Base-by-base conservation (phyloP, 2,797 vertebrate genomes). In the Gymnocypris eckloni region DNA sequence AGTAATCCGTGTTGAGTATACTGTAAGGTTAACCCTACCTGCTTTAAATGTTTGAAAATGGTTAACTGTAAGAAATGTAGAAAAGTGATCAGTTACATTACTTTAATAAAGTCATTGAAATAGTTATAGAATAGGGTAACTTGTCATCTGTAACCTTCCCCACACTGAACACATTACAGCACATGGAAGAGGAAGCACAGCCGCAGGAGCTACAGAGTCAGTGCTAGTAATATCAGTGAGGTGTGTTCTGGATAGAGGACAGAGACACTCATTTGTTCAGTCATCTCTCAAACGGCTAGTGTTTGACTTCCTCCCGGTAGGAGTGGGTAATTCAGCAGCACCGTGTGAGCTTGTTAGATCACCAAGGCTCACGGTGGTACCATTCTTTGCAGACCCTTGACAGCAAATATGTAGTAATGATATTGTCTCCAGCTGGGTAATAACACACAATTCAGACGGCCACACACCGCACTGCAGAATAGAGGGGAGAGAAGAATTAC, bases 381-480 rank as follows among this genome's bases (percentile, higher is more conserved):
- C 93, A 94, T 96, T 96, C 95, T 95, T 96, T 95, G 94, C 94
- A 96, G 95, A 95, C 95, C 95, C 95, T 96, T 96, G 95, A 96
- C 95, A 95, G 95, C 94, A 96, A 96, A 96, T 96, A 96, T 95
- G 95, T 93, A 94, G 95, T 95, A 96, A 96, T 96, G 95, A 96
- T 96, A 96, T 96, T 96, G 95, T 96, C 95, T 96, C 95, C 95
- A 94, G 95, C 95, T 96, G 95, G 95, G 95, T 96, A 96, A 96
- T 96, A 96, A 96, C 95, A 96, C 95, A 96, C 95, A 96, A 96
- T 96, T 95, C 95, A 93, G 94, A 89, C 93, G 91, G 94, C 94
- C 94, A 95, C 94, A 95, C 93, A 94, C 94, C 93, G 95, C 93
- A 91, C 91, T 85, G 87, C 93, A 90, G 93, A 94, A 95, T 94